These are phyloP conservation scores for Crossaster papposus DNA, from an alignment of 53 echinoderm and acorn worm genomes.

Conservation along the genomic window DNA sequence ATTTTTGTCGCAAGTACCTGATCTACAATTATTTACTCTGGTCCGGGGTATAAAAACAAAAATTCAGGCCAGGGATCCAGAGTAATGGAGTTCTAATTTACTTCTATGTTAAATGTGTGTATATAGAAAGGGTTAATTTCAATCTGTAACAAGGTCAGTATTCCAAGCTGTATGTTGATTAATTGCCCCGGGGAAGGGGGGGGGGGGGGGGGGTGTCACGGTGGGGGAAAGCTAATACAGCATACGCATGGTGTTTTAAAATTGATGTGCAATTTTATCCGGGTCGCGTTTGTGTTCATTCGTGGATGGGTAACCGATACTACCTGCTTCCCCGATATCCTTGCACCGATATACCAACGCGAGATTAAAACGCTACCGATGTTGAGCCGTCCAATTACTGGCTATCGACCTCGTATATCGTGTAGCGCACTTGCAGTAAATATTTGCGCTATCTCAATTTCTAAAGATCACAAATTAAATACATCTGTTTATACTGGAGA, in stretches of 20 bases:
- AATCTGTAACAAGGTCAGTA: background rate
- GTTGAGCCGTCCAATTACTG: background rate
- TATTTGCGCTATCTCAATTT: background rate
- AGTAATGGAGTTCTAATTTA: background rate
- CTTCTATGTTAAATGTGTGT: background rate
- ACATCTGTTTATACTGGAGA: conserved; percentile 2
- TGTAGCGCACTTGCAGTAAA: background rate
- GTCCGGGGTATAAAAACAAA: too few relatives aligned
- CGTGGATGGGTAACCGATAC: too few relatives aligned
- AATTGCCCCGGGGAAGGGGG: background rate
- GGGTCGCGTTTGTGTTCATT: background rate
- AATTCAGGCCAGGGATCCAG: too few relatives aligned
- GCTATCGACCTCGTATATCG: conserved; percentile 6
- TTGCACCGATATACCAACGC: background rate
- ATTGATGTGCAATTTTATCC: background rate
- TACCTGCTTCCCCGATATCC: too few relatives aligned
- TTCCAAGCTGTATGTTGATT: background rate
- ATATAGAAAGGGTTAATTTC: background rate
- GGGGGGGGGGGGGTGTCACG: too few relatives aligned
- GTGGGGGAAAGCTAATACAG: background rate
- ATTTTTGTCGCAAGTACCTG: too few relatives aligned
- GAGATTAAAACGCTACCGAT: background rate
- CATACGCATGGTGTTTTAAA: background rate
- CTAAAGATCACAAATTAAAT: background rate
- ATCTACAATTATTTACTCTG: too few relatives aligned